phyloP scores from a whole-genome alignment of 2,888 invertebrate species.

The Drosophila flavopinicola region DNA sequence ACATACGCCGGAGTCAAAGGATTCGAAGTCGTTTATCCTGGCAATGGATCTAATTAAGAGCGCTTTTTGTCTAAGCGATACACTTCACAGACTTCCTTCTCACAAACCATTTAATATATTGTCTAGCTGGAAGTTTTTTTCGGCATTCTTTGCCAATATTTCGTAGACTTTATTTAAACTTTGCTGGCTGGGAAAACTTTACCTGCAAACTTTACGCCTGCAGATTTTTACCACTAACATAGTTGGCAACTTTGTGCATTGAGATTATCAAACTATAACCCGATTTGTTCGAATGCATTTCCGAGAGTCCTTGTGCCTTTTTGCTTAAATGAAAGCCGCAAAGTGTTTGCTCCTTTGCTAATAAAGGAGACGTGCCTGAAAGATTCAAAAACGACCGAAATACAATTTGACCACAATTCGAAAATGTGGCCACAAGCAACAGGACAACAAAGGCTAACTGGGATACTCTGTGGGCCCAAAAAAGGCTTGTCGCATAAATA shows the following conservation, averaged over 20 bases:
- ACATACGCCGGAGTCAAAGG: slow-evolving; percentile 13
- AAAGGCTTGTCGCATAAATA: slow-evolving; percentile 44
- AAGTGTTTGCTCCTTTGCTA: slow-evolving; percentile 66
- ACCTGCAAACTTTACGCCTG: no score
- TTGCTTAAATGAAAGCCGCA: slow-evolving; percentile 59
- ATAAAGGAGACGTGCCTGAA: slow-evolving; percentile 39
- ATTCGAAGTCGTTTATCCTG: slow-evolving; percentile 1
- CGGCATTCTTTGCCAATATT: no score
- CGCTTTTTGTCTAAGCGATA: slow-evolving; percentile 1
- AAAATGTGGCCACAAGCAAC: slow-evolving; percentile 58
- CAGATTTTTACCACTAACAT: slow-evolving; percentile 28
- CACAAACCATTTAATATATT: not conserved
- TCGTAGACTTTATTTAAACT: slow-evolving; percentile 14
- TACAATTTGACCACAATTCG: slow-evolving; percentile 67
- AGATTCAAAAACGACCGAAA: slow-evolving; percentile 53
- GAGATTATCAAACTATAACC: slow-evolving; percentile 61
- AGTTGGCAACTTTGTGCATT: slow-evolving; percentile 58
- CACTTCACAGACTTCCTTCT: not conserved
- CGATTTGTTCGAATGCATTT: slow-evolving; percentile 50
- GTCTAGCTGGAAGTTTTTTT: not conserved
- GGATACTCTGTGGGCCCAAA: slow-evolving; percentile 10
- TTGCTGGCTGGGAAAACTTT: slow-evolving; percentile 24
- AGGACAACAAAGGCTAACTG: slow-evolving; percentile 13
- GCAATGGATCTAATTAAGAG: slow-evolving; percentile 34
- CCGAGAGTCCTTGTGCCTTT: slow-evolving; percentile 20